Evolutionary conservation across 2,888 invertebrate species (phyloP).

Genomic region (Disparrhopalites patrizii): DNA sequence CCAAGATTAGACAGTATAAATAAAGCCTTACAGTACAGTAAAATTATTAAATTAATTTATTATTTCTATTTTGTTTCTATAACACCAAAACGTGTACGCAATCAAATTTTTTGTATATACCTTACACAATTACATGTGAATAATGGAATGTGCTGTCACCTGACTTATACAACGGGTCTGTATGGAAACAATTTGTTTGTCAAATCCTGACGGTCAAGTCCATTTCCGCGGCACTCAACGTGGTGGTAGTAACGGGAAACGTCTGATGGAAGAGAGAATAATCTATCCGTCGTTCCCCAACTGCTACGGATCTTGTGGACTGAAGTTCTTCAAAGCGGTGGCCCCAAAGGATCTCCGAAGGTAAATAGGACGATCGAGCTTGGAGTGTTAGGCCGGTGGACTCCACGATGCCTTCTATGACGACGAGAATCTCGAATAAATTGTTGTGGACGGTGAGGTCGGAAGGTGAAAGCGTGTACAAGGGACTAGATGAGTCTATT

Average conservation of each 20-base stretch:
- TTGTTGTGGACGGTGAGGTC: constrained; percentile 72
- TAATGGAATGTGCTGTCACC: too few relatives aligned
- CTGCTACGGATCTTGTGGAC: neutral
- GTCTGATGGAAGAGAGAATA: constrained; percentile 26
- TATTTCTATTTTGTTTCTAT: too few relatives aligned
- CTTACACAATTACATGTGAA: too few relatives aligned
- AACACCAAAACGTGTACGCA: too few relatives aligned
- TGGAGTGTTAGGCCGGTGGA: constrained; percentile 60
- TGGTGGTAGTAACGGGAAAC: constrained; percentile 20
- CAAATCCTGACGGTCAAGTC: neutral
- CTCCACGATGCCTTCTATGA: constrained; percentile 78
- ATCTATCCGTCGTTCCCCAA: constrained; percentile 13
- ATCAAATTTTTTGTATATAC: too few relatives aligned
- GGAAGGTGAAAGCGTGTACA: constrained; percentile 81
- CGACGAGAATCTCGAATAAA: constrained; percentile 73
- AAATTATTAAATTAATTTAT: too few relatives aligned
- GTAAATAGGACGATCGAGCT: constrained; percentile 32
- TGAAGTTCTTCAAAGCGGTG: constrained; percentile 7
- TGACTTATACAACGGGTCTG: too few relatives aligned
- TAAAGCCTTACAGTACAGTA: too few relatives aligned
- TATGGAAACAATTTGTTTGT: too few relatives aligned
- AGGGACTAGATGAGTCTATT: constrained; percentile 77
- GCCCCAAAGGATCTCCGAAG: constrained; percentile 29
- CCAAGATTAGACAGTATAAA: too few relatives aligned
- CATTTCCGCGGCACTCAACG: constrained; percentile 12